phyloP scores from a whole-genome alignment of 2,113 vertebrate genomes.

The Saimiri boliviensis region DNA sequence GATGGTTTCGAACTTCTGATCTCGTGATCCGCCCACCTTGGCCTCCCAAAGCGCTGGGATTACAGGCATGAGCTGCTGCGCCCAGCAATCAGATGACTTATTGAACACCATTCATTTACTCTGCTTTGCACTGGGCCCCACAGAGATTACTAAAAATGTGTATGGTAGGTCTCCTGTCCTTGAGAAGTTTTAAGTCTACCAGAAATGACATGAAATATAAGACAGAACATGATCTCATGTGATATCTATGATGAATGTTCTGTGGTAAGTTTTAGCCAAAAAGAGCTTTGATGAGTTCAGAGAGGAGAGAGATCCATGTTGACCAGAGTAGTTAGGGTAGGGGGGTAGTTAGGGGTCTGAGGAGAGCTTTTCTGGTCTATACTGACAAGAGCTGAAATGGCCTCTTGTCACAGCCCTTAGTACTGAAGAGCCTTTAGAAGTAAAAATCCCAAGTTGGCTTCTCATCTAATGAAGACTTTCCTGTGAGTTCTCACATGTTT shows the following conservation, averaged over 20 bases:
- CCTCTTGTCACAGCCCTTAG: background rate
- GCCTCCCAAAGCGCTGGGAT: too few species aligned
- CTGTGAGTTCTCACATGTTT: constrained; percentile 45
- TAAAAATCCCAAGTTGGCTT: constrained; percentile 36
- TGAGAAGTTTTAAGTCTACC: background rate
- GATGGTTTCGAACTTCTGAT: too few species aligned
- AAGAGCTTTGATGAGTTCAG: constrained; percentile 37
- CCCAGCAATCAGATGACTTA: background rate
- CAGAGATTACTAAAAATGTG: background rate
- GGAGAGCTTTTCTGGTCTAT: background rate
- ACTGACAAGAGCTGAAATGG: background rate
- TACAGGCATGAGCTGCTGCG: too few species aligned
- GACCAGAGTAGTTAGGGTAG: background rate
- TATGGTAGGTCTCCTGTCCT: background rate
- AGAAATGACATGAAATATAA: background rate
- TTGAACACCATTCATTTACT: background rate
- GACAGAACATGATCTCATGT: background rate
- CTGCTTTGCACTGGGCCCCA: background rate
- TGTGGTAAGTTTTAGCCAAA: background rate
- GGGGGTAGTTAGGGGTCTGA: background rate
- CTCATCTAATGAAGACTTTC: constrained; percentile 36
- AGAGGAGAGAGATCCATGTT: background rate
- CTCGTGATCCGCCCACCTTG: too few species aligned
- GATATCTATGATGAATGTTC: background rate
- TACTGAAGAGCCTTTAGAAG: constrained; percentile 53